These are phyloP conservation scores for Geophilus truncorum DNA, from an alignment of 2,888 invertebrate species.

Conservation along the genomic window DNA sequence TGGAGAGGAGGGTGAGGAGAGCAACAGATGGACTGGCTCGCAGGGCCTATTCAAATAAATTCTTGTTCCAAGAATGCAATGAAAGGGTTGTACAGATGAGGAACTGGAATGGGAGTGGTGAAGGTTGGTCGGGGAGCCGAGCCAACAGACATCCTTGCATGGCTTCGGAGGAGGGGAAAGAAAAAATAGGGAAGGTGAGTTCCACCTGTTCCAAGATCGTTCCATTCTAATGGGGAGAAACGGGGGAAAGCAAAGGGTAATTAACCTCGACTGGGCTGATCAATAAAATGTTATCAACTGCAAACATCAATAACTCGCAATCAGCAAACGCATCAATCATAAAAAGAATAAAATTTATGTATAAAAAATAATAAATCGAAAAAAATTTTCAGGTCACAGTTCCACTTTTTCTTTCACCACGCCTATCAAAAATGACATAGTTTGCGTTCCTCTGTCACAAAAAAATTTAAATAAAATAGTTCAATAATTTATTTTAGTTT, in stretches of 20 bases:
- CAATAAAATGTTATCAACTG: slow-evolving; percentile 17
- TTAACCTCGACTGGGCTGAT: background rate
- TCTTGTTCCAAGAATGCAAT: slow-evolving; percentile 6
- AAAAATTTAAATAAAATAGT: background rate
- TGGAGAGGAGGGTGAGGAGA: background rate
- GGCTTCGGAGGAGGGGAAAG: background rate
- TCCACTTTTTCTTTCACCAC: background rate
- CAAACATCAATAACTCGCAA: background rate
- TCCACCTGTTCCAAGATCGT: background rate
- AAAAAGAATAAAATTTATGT: background rate
- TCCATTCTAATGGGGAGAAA: slow-evolving; percentile 8
- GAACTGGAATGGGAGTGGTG: slow-evolving; percentile 14
- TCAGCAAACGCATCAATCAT: background rate
- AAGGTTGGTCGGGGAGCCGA: too few species aligned
- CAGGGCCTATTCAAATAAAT: background rate
- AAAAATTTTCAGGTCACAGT: background rate
- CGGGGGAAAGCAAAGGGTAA: background rate
- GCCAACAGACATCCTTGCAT: too few species aligned
- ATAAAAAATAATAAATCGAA: background rate
- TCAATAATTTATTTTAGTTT: too few species aligned
- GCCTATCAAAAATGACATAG: background rate
- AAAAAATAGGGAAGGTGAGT: slow-evolving; percentile 14
- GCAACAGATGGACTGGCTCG: background rate
- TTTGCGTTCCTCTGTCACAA: too few species aligned
- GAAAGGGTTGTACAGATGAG: background rate